Evolutionary conservation across 2,113 vertebrate genomes (phyloP), one percentile per base, ranked within the genome.

Genomic region (Anguilla japonica): DNA sequence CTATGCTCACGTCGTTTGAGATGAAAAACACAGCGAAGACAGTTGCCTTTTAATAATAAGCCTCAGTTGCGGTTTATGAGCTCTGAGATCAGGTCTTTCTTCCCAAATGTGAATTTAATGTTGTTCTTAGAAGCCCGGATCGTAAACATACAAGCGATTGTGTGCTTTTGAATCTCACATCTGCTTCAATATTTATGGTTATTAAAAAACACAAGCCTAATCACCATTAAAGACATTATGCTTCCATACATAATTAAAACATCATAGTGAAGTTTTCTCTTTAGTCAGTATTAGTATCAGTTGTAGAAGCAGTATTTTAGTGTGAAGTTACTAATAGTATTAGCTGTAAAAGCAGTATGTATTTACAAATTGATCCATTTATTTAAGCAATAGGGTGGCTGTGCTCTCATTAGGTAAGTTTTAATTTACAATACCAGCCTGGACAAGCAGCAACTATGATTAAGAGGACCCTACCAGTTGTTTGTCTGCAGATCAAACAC

Each of bases 61-160:
- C 87, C 87, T 87, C 84, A 90, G 92, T 94, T 90, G 89, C 85
- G 84, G 81, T 87, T 90, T 91, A 91, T 92, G 92, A 93, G 91
- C 92, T 90, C 90, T 91, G 90, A 87, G 87, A 90, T 90, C 91
- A 84, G 89, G 86, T 89, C 91, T 88, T 91, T 92, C 89, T 91
- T 90, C 89, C 87, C 90, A 90, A 92, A 91, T 91, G 91, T 92
- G 88, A 90, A 90, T 92, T 91, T 89, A 87, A 57, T 84, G 22
- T n/a, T 71, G 87, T 88, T 83, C 88, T 56, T 83, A 50, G 82
- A 88, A 63, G 83, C 89, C 87, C 60, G 87, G 34, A 56, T 75
- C 60, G 79, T 89, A 89, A 93, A 93, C 82, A 7, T 34, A 56
- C 81, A 34, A 29, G 18, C 26, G 9, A 34, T 75, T 34, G 71